phyloP scores from a whole-genome alignment of 1,140 invertebrate genomes.

The Belonocnema kinseyi region DNA sequence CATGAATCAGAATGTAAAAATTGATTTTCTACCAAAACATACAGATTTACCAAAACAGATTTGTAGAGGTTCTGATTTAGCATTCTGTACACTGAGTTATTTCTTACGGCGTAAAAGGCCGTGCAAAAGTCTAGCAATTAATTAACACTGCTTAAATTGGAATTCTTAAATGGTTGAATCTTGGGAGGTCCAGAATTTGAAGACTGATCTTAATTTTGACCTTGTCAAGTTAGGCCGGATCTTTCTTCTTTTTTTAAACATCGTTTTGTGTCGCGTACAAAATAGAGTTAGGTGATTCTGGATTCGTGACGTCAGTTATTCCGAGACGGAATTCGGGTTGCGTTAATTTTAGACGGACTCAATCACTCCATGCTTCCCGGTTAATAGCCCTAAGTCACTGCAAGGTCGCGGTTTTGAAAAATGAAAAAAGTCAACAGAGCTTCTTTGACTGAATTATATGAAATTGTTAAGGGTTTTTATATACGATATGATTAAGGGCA shows the following conservation, averaged over 20 bases:
- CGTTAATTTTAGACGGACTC: slow-evolving; percentile 13
- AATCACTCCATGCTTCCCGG: background rate
- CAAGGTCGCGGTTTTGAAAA: slow-evolving; percentile 1
- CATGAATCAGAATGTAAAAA: too few relatives aligned
- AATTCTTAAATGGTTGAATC: background rate
- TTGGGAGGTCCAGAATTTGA: background rate
- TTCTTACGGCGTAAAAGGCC: background rate
- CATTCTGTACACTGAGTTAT: background rate
- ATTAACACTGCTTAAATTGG: background rate
- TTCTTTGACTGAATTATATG: background rate
- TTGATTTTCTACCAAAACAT: too few relatives aligned
- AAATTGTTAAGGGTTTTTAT: background rate
- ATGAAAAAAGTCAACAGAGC: background rate
- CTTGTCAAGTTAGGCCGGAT: background rate
- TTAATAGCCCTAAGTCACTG: slow-evolving; percentile 13
- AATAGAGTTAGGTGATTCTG: background rate
- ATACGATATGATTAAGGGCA: too few relatives aligned
- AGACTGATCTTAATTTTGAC: background rate
- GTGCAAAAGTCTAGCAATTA: background rate
- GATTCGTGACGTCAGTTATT: slow-evolving; percentile 13
- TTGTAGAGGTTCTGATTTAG: slow-evolving; percentile 1
- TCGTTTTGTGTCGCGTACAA: background rate
- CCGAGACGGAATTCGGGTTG: slow-evolving; percentile 25
- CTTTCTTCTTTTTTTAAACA: background rate
- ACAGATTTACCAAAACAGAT: too few relatives aligned